A percentile compares a stretch with the other conserved stretches of the same genome.
Evolutionary conservation across 2,888 invertebrate species (phyloP).

Genomic region (Drosophila lacicola): DNA sequence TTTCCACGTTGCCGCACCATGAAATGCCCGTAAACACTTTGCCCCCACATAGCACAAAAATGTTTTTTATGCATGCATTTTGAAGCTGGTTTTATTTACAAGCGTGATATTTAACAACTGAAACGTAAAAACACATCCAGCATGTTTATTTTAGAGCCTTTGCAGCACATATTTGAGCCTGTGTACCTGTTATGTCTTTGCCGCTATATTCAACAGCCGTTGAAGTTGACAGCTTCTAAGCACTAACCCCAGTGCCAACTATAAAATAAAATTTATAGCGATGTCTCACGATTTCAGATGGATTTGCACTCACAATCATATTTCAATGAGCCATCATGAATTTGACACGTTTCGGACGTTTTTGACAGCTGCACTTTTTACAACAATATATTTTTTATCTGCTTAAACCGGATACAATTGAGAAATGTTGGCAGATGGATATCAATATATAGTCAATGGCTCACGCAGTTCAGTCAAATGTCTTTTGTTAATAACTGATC

Average conservation of each 20-base stretch:
- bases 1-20: slow-evolving; percentile 33
- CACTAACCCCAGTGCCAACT: slow-evolving; percentile 21
- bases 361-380: slow-evolving; percentile 34
- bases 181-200: slow-evolving; percentile 57
- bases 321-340: slow-evolving; percentile 30
- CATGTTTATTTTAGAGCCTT: slow-evolving; percentile 32
- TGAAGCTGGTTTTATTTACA: slow-evolving; percentile 66
- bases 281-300: slow-evolving; percentile 19
- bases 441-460: not conserved
- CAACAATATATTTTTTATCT: not conserved
- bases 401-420: not conserved
- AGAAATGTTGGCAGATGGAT: not conserved
- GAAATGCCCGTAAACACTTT: slow-evolving; percentile 66
- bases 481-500: too few relatives aligned
- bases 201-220: slow-evolving; percentile 59
- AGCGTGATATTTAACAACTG: slow-evolving; percentile 58
- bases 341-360: slow-evolving; percentile 24
- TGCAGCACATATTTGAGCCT: slow-evolving; percentile 16
- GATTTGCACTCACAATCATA: slow-evolving; percentile 47
- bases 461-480: too few relatives aligned
- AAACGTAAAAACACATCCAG: slow-evolving; percentile 30
- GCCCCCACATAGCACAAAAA: slow-evolving; percentile 6
- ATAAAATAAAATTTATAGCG: slow-evolving; percentile 47
- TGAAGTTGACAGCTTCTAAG: slow-evolving; percentile 39
- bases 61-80: slow-evolving; percentile 34